Base-by-base conservation (phyloP, 1,140 invertebrate genomes). In the Eriosoma lanigerum region DNA sequence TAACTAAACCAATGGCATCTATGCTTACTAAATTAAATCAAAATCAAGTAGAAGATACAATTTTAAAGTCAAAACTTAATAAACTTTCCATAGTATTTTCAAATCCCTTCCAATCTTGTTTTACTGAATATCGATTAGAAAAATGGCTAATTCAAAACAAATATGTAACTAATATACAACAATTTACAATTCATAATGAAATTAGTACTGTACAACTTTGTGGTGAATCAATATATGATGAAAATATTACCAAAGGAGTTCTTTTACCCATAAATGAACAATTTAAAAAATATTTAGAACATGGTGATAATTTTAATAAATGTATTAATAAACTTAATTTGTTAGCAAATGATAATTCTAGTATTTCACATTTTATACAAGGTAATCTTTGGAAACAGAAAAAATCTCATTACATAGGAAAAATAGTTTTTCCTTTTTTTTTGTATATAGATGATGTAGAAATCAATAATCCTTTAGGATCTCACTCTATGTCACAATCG, bases 241-340 rank as follows among this genome's bases (percentile, higher is more conserved):
- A 58, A 58, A 58, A 58, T 26, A 4, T 3, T 13, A 58, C 54
- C 3, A 58, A 58, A 58, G 54, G 54, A 58, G 54, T 15, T 58
- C 54, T 24, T 13, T 58, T 58, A 26, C 54, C 54, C 8, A 21
- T 21, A 58, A 26, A 13, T 44, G 13, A 12, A 21, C 38, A 68
- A 68, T 46, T 68, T 68, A 44, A 44, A 68, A 68, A 46, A 21
- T 46, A 21, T 68, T 46, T 68, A 19, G 38, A 46, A 68, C 64
- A 68, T 21, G 38, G 64, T 68, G 21, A 68, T 21, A 68, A 68
- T 46, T 68, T 21, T 21, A 68, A 46, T 21, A n/a, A n/a, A n/a
- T n/a, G n/a, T n/a, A n/a, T n/a, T n/a, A n/a, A n/a, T n/a, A n/a
- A n/a, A n/a, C n/a, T n/a, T 44, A 68, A 44, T 44, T 32, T 62